These are phyloP conservation scores for Cyphomyrus discorhynchus DNA, from an alignment of 2,113 vertebrate species.

Conservation along the genomic window DNA sequence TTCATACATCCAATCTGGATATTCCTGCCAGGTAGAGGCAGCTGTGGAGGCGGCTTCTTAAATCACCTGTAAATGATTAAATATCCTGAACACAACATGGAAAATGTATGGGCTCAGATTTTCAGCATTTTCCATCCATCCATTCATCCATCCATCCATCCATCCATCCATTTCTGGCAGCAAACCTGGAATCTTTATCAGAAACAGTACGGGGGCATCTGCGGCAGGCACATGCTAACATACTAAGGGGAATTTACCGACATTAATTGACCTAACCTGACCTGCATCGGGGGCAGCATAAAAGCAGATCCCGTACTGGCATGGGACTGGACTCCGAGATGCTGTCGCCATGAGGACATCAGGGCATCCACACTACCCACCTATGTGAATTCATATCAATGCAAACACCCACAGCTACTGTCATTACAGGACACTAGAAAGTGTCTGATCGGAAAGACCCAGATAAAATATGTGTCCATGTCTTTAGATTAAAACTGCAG, in stretches of 20 bases:
- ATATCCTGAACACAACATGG: neutral
- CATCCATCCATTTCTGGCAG: neutral
- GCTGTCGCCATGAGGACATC: neutral
- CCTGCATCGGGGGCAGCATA: neutral
- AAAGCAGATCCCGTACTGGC: neutral
- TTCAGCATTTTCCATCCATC: neutral
- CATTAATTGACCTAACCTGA: neutral
- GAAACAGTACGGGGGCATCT: neutral
- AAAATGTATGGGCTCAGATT: neutral
- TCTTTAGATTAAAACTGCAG: neutral
- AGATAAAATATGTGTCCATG: neutral
- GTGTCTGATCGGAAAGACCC: neutral
- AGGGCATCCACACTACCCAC: neutral
- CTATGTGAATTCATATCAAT: neutral
- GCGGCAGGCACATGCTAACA: neutral
- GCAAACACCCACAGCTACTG: neutral
- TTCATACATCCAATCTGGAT: conserved; percentile 21
- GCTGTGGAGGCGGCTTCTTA: neutral
- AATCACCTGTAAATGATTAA: neutral
- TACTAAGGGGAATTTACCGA: neutral
- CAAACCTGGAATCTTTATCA: neutral
- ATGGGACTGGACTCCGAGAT: neutral
- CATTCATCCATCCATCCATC: neutral
- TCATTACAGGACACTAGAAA: neutral
- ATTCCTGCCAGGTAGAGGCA: neutral